phyloP scores from a whole-genome alignment of 2,888 invertebrate species.

The Brachyptera risi region DNA sequence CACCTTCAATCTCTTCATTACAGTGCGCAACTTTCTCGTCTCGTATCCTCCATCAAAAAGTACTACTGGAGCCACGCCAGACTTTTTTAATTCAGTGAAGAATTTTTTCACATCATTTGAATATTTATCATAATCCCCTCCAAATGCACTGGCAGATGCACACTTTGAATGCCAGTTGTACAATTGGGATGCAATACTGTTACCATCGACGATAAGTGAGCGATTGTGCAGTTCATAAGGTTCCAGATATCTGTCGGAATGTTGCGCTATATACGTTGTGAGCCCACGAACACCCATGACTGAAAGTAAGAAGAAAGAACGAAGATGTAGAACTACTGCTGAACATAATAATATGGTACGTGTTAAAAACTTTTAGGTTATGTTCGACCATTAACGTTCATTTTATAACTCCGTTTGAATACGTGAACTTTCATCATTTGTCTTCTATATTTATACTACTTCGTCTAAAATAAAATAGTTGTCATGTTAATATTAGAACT shows the following conservation, averaged over 20 bases:
- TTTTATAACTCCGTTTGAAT: no score
- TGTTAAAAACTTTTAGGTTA: no score
- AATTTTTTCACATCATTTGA: conserved; percentile 61
- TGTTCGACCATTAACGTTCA: no score
- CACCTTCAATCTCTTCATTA: conserved; percentile 53
- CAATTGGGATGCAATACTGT: conserved; percentile 66
- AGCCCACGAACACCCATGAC: conserved; percentile 82
- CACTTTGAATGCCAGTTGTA: conserved; percentile 57
- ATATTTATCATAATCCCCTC: conserved; percentile 80
- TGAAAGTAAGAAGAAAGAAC: conserved; percentile 12
- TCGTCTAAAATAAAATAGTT: no score
- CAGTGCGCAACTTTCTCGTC: conserved; percentile 64
- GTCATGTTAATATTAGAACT: no score
- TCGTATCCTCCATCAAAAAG: conserved; percentile 79
- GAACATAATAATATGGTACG: no score
- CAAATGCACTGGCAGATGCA: conserved; percentile 71
- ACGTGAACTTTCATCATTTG: no score
- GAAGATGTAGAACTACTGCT: not conserved
- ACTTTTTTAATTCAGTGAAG: conserved; percentile 63
- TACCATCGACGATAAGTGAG: conserved; percentile 74
- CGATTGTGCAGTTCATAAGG: conserved; percentile 61
- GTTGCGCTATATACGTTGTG: conserved; percentile 69
- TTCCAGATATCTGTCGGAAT: conserved; percentile 61
- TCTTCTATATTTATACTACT: no score
- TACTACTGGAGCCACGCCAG: conserved; percentile 67